Base-by-base conservation (phyloP, 2,888 invertebrate species). In the Lysandra bellargus region DNA sequence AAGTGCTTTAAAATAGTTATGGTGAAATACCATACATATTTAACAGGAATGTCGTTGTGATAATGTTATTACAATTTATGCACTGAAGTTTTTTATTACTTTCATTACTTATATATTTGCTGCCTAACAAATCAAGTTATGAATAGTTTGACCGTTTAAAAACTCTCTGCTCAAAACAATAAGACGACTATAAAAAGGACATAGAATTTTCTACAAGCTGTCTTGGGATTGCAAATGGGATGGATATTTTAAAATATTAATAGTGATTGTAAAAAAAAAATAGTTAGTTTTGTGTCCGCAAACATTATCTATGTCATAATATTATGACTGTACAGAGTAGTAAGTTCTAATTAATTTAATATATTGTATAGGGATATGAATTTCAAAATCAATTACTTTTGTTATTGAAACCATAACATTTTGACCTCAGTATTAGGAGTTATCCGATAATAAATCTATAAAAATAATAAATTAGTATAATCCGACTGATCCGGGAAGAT, bases 401-500 rank as follows among this genome's bases (percentile, higher is more conserved):
- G 0, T 3, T 30, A 64, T 23, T 64, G 30, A 69, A 69, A 37
- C 17, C 33, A 69, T 37, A 12, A 17, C 33, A 33, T 69, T 69
- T 69, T 37, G 69, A 69, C 14, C 5, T 6, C 4, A 4, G 69
- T 14, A 69, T 33, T 17, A 12, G 4, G 17, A 14, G 33, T 17
- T 69, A 69, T 69, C 33, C 1, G 57, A 57, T 57, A 4, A 53
- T 53, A 14, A 49, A 61, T 79, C 72, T 79, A 64, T 64, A 77
- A 79, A 80, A 75, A 78, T 57, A 80, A 82, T 80, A 81, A 81
- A 81, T 81, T 78, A 78, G 37, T 80, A 73, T 79, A 79, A 23
- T 23, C 49, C 30, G 49, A 30, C 57, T 80, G 80, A 85, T 83
- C 82, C 79, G 74, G 61, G 81, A 80, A 78, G 80, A 80, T 84